Evolutionary conservation across 1,140 invertebrate genomes (phyloP).

Genomic region (Trypoxylus dichotomus): DNA sequence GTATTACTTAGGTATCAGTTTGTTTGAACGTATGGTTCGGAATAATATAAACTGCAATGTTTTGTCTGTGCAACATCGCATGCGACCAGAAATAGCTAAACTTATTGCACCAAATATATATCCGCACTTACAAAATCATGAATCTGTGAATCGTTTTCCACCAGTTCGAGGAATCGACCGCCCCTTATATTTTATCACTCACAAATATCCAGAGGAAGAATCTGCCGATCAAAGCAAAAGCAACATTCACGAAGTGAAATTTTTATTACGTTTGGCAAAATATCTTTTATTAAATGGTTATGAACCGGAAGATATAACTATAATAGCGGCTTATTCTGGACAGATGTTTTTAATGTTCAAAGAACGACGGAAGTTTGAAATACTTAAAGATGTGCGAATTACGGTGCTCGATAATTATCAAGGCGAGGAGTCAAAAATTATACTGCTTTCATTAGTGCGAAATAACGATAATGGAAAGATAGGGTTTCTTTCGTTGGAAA

Average conservation of each 20-base stretch:
- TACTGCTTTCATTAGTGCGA: constrained; percentile 80
- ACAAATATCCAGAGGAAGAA: constrained; percentile 57
- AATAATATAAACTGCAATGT: constrained; percentile 59
- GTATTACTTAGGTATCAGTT: constrained; percentile 67
- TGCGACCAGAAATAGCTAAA: constrained; percentile 66
- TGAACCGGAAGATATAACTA: constrained; percentile 62
- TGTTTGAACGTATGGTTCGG: constrained; percentile 73
- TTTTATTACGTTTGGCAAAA: constrained; percentile 59
- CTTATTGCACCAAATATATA: constrained; percentile 67
- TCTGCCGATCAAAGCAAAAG: constrained; percentile 59
- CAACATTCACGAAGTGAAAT: constrained; percentile 64
- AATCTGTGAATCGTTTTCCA: constrained; percentile 57
- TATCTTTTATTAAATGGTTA: constrained; percentile 67
- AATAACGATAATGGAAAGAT: constrained; percentile 70
- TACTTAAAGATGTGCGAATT: constrained; percentile 58
- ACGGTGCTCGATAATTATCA: constrained; percentile 81
- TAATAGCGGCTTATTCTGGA: constrained; percentile 68
- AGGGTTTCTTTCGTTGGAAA: constrained; percentile 76
- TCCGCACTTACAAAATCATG: constrained; percentile 58
- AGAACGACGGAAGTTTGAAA: constrained; percentile 51
- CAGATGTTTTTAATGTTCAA: constrained; percentile 61
- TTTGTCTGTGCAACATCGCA: constrained; percentile 66
- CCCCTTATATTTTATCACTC: constrained; percentile 64
- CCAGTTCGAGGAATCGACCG: constrained; percentile 58
- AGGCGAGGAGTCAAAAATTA: constrained; percentile 84